A percentile compares a stretch with the other conserved stretches of the same genome.
Conservation (phyloP, 2,888 invertebrate species). For the Platerodrilus igneus region DNA sequence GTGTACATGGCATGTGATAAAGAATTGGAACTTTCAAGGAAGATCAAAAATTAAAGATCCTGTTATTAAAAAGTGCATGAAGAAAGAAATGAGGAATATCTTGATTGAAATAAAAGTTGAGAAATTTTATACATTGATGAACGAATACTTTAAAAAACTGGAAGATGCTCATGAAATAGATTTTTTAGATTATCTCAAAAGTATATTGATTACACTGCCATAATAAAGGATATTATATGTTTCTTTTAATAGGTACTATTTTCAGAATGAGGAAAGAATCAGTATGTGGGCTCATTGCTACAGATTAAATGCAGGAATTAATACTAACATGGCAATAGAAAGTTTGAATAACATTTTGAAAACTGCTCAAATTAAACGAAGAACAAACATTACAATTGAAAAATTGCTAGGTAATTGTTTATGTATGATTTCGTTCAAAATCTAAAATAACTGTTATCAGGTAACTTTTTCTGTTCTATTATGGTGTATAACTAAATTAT, state of each 20-base stretch:
- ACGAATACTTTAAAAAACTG: constrained; percentile 22
- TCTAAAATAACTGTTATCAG: too few relatives aligned
- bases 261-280: constrained; percentile 21
- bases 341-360: constrained; percentile 16
- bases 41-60: too few relatives aligned
- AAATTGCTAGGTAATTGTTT: too few relatives aligned
- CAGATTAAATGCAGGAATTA: constrained; percentile 22
- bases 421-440: too few relatives aligned
- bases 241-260: constrained; percentile 25
- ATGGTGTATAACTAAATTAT: too few relatives aligned
- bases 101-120: constrained; percentile 19
- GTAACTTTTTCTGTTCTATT: too few relatives aligned
- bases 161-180: constrained; percentile 22
- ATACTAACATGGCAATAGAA: constrained; percentile 27
- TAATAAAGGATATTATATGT: too few relatives aligned
- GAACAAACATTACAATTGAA: not conserved
- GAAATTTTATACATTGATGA: constrained; percentile 18
- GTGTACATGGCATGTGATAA: constrained; percentile 29
- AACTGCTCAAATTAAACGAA: too few relatives aligned
- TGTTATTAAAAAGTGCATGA: constrained; percentile 20
- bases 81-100: constrained; percentile 23
- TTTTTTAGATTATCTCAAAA: constrained; percentile 25
- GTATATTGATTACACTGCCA: too few relatives aligned
- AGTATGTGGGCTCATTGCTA: constrained; percentile 27
- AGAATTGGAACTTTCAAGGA: constrained; percentile 29